Evolutionary conservation across 2,888 invertebrate species (phyloP).

Genomic region (Metellina segmentata): DNA sequence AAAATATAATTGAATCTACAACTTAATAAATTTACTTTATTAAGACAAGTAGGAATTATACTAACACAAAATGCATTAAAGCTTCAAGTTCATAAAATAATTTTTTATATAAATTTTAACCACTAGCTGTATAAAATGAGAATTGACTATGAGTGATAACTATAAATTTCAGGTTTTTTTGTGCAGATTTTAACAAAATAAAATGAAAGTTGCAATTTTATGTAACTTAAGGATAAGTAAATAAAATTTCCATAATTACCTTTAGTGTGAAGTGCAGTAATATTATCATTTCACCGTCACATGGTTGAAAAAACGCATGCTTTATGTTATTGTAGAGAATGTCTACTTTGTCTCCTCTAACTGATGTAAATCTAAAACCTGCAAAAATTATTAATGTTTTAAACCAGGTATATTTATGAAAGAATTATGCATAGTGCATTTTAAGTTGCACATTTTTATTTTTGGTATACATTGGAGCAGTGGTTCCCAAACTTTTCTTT

Average conservation of each 20-base stretch:
- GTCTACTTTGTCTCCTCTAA: conserved; percentile 99
- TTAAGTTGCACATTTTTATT: too few species aligned
- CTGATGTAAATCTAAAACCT: conserved; percentile 93
- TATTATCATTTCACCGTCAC: conserved; percentile 99
- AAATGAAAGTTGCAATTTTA: background rate
- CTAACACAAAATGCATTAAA: background rate
- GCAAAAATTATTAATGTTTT: conserved; percentile 56
- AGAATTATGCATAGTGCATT: too few species aligned
- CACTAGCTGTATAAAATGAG: background rate
- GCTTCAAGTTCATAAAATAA: background rate
- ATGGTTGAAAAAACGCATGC: conserved; percentile 99
- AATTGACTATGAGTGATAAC: background rate
- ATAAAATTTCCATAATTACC: conserved; percentile 80
- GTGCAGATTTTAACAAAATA: background rate
- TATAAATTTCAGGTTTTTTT: background rate
- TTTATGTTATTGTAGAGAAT: conserved; percentile 99
- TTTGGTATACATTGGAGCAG: too few species aligned
- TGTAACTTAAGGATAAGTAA: conserved; percentile 32
- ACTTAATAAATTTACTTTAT: background rate
- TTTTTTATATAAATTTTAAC: background rate
- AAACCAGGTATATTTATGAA: background rate
- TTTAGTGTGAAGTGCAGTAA: conserved; percentile 98
- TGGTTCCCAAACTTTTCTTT: too few species aligned
- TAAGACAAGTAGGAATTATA: background rate
- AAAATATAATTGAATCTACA: background rate